Conservation (phyloP, 1,140 invertebrate genomes). For the Pogonomyrmex californicus region DNA sequence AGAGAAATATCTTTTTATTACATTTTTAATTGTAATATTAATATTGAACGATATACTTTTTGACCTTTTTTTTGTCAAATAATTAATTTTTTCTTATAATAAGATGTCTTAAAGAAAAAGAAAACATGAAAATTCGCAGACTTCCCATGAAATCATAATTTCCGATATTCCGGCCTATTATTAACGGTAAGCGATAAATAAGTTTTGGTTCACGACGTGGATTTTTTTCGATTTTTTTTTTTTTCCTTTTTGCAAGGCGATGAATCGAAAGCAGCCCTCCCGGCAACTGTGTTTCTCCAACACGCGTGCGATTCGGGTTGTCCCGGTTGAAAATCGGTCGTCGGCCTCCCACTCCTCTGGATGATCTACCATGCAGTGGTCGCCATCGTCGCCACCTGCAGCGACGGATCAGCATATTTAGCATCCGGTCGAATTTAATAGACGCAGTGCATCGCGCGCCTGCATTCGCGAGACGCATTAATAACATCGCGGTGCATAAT, state of each 20-base stretch:
- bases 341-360: conserved; percentile 51
- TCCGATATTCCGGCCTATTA: conserved; percentile 29
- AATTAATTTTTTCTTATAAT: background rate
- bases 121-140: background rate
- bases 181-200: conserved; percentile 41
- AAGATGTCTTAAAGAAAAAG: background rate
- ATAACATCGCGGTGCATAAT: conserved; percentile 66
- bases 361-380: conserved; percentile 38
- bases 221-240: background rate
- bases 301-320: conserved; percentile 60
- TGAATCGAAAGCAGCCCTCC: conserved; percentile 15
- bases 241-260: conserved; percentile 23
- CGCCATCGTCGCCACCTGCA: conserved; percentile 71
- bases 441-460: conserved; percentile 63
- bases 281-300: conserved; percentile 58
- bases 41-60: background rate
- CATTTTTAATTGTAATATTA: background rate
- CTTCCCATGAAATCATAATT: conserved; percentile 20
- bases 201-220: conserved; percentile 2
- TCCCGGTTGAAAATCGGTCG: conserved; percentile 71
- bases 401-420: conserved; percentile 79
- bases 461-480: conserved; percentile 69
- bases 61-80: background rate
- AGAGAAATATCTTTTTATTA: background rate
- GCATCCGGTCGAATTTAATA: conserved; percentile 77